Evolutionary conservation across 2,797 vertebrate species (phyloP).

Genomic region (Lateolabrax maculatus): DNA sequence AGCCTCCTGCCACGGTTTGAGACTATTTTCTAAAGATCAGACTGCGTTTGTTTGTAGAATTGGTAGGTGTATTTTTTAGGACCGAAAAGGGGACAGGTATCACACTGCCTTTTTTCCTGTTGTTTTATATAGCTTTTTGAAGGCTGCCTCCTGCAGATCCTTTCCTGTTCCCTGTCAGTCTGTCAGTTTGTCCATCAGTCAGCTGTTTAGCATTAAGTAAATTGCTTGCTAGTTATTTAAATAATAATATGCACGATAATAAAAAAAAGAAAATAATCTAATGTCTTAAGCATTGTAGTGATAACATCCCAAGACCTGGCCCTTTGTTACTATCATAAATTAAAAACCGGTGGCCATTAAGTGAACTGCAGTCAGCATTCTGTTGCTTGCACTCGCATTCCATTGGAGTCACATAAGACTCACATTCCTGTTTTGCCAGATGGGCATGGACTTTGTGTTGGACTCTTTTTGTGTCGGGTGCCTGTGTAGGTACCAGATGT

Average conservation of each 20-base stretch:
- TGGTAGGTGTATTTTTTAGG: neutral
- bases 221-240: neutral
- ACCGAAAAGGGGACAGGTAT: neutral
- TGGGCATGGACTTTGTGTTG: too few species aligned
- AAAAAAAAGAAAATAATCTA: too few species aligned
- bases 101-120: neutral
- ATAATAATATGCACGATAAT: neutral
- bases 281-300: too few species aligned
- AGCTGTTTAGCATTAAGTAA: neutral
- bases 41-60: neutral
- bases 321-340: too few species aligned
- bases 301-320: too few species aligned
- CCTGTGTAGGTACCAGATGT: too few species aligned
- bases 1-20: neutral
- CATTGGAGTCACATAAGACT: too few species aligned
- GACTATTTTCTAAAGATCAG: neutral
- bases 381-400: too few species aligned
- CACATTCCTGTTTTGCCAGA: too few species aligned
- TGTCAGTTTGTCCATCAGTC: neutral
- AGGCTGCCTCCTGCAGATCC: neutral
- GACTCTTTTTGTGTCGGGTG: too few species aligned
- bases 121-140: neutral
- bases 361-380: too few species aligned
- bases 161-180: neutral
- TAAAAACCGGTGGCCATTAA: too few species aligned